phyloP scores from a whole-genome alignment of 30 jellyfish, hydroid and myxozoan genomes.

The Aurelia coerulea region DNA sequence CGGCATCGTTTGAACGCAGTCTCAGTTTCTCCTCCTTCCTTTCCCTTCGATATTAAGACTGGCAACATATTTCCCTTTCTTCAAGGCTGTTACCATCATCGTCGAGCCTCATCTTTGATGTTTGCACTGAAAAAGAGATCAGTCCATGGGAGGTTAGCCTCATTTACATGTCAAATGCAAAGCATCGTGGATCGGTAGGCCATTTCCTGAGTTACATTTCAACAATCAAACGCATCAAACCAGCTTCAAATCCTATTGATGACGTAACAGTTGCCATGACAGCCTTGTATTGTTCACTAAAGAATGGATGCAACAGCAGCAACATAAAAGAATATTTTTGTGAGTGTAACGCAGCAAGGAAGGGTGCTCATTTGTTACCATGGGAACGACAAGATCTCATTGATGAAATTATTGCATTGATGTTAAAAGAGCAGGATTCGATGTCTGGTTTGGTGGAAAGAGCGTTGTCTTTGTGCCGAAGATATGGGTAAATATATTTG shows the following conservation, averaged over 20 bases:
- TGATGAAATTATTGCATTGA: slow-evolving; percentile 39
- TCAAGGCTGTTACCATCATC: slow-evolving; percentile 57
- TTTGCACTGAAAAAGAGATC: slow-evolving; percentile 64
- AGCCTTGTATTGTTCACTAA: slow-evolving; percentile 37
- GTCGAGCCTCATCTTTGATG: slow-evolving; percentile 51
- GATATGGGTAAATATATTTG: slow-evolving; percentile 47
- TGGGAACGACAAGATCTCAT: slow-evolving; percentile 48
- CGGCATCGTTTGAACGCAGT: too few relatives aligned
- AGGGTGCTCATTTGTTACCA: slow-evolving; percentile 60
- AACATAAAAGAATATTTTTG: slow-evolving; percentile 31
- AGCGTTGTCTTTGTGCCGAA: slow-evolving; percentile 39
- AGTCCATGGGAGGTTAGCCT: slow-evolving; percentile 66
- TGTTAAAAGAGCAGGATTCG: slow-evolving; percentile 32
- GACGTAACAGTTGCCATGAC: slow-evolving; percentile 74
- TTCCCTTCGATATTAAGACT: too few relatives aligned
- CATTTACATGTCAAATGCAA: slow-evolving; percentile 40
- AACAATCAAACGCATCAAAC: slow-evolving; percentile 49
- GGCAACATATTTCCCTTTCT: not conserved
- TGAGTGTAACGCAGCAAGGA: slow-evolving; percentile 68
- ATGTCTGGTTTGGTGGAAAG: slow-evolving; percentile 31
- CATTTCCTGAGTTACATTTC: slow-evolving; percentile 47
- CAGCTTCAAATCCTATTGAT: slow-evolving; percentile 24
- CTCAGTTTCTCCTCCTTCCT: too few relatives aligned
- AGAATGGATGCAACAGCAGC: slow-evolving; percentile 16
- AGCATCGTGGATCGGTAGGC: not conserved